Evolutionary conservation across 2,113 vertebrate species (phyloP).

Genomic region (Saiga tatarica): DNA sequence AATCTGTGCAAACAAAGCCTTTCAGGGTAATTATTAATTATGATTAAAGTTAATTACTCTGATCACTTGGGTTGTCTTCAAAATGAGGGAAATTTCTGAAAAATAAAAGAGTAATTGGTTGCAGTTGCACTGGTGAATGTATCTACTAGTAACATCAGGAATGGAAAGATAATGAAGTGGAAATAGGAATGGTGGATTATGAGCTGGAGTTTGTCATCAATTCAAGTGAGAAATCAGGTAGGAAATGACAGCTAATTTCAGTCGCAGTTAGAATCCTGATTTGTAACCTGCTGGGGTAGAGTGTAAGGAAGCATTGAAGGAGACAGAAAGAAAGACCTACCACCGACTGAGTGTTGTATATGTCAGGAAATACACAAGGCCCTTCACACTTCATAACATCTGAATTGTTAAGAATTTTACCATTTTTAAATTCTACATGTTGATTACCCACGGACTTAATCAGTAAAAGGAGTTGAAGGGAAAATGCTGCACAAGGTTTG

Average conservation of each 20-base stretch:
- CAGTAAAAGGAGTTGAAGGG: background rate
- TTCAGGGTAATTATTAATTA: background rate
- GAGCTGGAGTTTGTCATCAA: background rate
- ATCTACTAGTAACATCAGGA: background rate
- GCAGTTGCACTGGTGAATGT: background rate
- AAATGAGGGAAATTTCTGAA: background rate
- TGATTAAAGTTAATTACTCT: background rate
- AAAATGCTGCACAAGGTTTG: background rate
- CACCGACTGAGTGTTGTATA: background rate
- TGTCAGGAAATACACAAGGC: background rate
- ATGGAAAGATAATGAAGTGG: background rate
- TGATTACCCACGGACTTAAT: background rate
- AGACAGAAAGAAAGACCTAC: background rate
- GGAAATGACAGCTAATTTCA: background rate
- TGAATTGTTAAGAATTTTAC: background rate
- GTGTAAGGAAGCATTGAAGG: background rate
- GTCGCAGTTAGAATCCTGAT: background rate
- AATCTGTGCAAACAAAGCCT: background rate
- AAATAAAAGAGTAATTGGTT: background rate
- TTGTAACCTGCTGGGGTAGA: background rate
- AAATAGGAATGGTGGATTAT: background rate
- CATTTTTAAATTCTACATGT: background rate
- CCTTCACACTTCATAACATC: background rate
- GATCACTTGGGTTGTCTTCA: background rate
- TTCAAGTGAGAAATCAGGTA: background rate